A percentile compares a stretch with the other conserved stretches of the same genome.
Evolutionary conservation across 2,888 invertebrate genomes (phyloP).

Genomic region (Zelleria hepariella): DNA sequence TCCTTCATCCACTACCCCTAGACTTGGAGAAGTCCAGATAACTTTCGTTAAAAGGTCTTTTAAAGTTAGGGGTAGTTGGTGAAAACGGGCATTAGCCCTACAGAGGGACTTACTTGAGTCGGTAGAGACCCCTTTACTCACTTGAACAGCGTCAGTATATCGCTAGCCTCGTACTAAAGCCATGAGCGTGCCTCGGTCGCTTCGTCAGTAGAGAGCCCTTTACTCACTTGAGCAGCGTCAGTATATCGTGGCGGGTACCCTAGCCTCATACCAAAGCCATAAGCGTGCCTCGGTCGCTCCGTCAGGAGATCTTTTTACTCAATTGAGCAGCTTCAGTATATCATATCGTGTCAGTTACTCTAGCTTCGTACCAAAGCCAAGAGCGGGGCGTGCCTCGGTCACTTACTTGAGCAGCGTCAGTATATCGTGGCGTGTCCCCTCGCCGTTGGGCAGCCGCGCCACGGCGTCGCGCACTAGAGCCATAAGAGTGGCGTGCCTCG

Average conservation of each 20-base stretch:
- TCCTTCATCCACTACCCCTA: too few species aligned
- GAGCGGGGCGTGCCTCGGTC: constrained; percentile 93
- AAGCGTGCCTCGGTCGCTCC: constrained; percentile 91
- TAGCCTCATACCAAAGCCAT: constrained; percentile 93
- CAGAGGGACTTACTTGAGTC: too few species aligned
- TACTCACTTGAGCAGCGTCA: constrained; percentile 72
- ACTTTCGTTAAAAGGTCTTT: too few species aligned
- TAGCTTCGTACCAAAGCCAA: constrained; percentile 92
- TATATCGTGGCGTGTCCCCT: constrained; percentile 92
- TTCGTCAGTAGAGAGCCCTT: constrained; percentile 73
- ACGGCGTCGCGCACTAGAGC: constrained; percentile 95
- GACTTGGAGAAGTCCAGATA: too few species aligned
- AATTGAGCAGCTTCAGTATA: constrained; percentile 86
- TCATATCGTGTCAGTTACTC: constrained; percentile 95
- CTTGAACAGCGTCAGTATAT: constrained; percentile 89
- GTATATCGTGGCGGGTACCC: constrained; percentile 92
- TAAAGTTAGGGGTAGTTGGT: too few species aligned
- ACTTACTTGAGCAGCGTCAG: constrained; percentile 83
- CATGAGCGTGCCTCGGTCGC: constrained; percentile 90
- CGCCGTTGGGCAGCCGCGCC: constrained; percentile 91
- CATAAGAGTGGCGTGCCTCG: constrained; percentile 91
- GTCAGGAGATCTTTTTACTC: constrained; percentile 82
- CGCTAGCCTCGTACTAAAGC: constrained; percentile 92
- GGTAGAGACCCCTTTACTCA: constrained; percentile 73
- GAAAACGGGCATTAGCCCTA: too few species aligned